Percentiles rank a stretch among this genome's conserved stretches.
These are phyloP conservation scores for Mactromeris polynyma DNA, from an alignment of 2,888 invertebrate genomes.

Conservation along the genomic window DNA sequence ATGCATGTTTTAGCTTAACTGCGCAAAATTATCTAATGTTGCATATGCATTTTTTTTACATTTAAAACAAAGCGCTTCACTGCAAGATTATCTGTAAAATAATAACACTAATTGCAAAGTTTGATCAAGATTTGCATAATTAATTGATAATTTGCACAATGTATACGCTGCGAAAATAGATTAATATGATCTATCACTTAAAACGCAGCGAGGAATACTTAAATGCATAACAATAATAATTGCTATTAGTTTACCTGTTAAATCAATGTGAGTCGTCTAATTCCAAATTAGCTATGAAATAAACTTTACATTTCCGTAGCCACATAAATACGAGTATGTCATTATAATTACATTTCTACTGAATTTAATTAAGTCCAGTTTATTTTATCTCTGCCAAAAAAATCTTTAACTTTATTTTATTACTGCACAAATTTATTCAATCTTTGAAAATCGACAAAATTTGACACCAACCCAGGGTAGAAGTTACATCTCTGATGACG, in stretches of 20 bases:
- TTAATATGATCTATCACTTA: too few relatives aligned
- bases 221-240: not conserved
- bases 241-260: not conserved
- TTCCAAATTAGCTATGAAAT: not conserved
- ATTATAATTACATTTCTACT: not conserved
- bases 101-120: too few relatives aligned
- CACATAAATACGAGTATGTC: not conserved
- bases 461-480: conserved; percentile 23
- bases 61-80: too few relatives aligned
- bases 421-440: not conserved
- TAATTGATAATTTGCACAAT: too few relatives aligned
- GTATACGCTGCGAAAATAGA: too few relatives aligned
- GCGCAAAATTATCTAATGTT: too few relatives aligned
- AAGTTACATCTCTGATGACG: conserved; percentile 26
- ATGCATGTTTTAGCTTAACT: too few relatives aligned
- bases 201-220: too few relatives aligned
- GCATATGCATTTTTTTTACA: too few relatives aligned
- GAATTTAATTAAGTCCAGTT: not conserved
- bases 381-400: not conserved
- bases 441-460: not conserved
- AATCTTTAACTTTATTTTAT: not conserved
- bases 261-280: not conserved
- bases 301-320: not conserved
- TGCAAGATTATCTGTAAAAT: too few relatives aligned
- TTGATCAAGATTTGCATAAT: too few relatives aligned